phyloP scores from a whole-genome alignment of 2,113 vertebrate genomes.

The Cynoglossus semilaevis region DNA sequence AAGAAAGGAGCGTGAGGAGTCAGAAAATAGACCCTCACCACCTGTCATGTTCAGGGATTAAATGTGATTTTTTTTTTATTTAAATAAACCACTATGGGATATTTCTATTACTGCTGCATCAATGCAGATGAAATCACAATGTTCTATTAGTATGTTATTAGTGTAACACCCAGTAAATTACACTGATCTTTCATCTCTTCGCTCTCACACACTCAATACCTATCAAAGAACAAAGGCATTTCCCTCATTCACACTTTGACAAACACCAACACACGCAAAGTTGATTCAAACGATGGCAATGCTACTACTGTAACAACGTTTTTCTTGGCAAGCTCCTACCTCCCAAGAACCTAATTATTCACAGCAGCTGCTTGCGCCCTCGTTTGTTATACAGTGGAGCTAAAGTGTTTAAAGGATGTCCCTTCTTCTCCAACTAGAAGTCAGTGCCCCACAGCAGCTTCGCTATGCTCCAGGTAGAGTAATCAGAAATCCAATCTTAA shows the following conservation, averaged over 20 bases:
- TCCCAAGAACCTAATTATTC: conserved; percentile 69
- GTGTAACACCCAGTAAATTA: too few relatives aligned
- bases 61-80: too few relatives aligned
- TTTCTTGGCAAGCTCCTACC: conserved; percentile 65
- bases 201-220: conserved; percentile 15
- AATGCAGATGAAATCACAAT: too few relatives aligned
- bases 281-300: conserved; percentile 54
- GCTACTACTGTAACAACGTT: conserved; percentile 75
- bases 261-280: conserved; percentile 15
- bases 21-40: too few relatives aligned
- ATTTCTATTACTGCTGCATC: too few relatives aligned
- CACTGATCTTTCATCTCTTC: background rate
- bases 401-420: conserved; percentile 65
- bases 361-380: conserved; percentile 72
- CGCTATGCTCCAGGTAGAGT: conserved; percentile 14
- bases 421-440: conserved; percentile 45
- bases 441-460: conserved; percentile 32
- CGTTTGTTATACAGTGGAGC: conserved; percentile 68
- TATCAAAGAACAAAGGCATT: conserved; percentile 35
- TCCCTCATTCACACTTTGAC: conserved; percentile 20
- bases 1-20: too few relatives aligned
- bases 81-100: too few relatives aligned
- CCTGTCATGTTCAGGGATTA: too few relatives aligned
- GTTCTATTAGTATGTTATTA: too few relatives aligned
- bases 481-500: conserved; percentile 48